Conservation (phyloP, 2,888 invertebrate species). For the Clistopyga incitator region DNA sequence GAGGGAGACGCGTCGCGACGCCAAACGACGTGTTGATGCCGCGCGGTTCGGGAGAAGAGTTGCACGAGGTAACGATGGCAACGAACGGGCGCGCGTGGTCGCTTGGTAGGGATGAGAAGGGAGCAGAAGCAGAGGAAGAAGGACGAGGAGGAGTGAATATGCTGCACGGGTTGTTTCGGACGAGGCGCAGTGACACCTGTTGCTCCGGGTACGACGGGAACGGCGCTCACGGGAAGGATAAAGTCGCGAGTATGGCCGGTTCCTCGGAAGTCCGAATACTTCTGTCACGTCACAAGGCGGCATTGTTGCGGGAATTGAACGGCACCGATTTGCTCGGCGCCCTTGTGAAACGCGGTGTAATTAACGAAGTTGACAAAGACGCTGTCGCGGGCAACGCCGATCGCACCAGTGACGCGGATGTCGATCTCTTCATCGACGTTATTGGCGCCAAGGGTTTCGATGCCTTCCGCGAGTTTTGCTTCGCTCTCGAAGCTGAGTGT, state of each 20-base stretch:
- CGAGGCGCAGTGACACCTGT: slow-evolving; percentile 76
- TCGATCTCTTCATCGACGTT: slow-evolving; percentile 79
- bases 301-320: slow-evolving; percentile 87
- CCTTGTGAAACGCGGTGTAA: slow-evolving; percentile 88
- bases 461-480: slow-evolving; percentile 80
- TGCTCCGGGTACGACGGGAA: slow-evolving; percentile 70
- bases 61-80: slow-evolving; percentile 63
- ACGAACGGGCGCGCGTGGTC: slow-evolving; percentile 59
- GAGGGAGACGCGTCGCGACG: slow-evolving; percentile 49
- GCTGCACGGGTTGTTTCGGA: slow-evolving; percentile 64
- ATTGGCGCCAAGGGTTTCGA: slow-evolving; percentile 79
- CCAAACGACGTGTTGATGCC: slow-evolving; percentile 1
- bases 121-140: slow-evolving; percentile 55
- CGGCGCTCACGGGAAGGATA: slow-evolving; percentile 47
- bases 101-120: slow-evolving; percentile 65
- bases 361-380: slow-evolving; percentile 88
- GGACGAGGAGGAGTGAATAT: slow-evolving; percentile 51
- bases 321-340: slow-evolving; percentile 88
- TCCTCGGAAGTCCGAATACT: slow-evolving; percentile 87
- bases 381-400: slow-evolving; percentile 77
- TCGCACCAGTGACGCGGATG: slow-evolving; percentile 74
- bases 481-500: slow-evolving; percentile 79
- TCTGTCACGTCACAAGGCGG: slow-evolving; percentile 87
- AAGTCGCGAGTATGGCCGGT: slow-evolving; percentile 84
- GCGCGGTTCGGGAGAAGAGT: slow-evolving; percentile 23